Percentiles rank a stretch among this genome's conserved stretches.
phyloP scores from a whole-genome alignment of 2,797 vertebrate species.

The Dallia pectoralis region DNA sequence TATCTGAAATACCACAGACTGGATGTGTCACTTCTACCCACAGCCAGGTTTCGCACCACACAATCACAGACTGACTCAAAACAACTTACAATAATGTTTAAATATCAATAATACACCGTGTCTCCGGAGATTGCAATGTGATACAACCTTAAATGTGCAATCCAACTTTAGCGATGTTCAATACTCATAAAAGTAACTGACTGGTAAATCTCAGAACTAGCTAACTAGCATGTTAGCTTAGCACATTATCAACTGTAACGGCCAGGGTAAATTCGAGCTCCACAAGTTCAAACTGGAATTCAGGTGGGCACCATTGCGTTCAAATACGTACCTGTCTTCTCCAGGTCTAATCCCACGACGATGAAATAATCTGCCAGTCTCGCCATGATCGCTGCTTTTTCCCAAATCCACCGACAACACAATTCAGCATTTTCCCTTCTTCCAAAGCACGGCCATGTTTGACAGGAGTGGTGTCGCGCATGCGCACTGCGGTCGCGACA shows the following conservation, averaged over 20 bases:
- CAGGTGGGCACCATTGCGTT: slow-evolving; percentile 4
- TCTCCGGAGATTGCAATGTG: background rate
- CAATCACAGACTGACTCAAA: slow-evolving; percentile 32
- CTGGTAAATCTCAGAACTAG: slow-evolving; percentile 53
- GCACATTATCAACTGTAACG: slow-evolving; percentile 65
- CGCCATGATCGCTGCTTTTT: slow-evolving; percentile 85
- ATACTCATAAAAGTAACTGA: background rate
- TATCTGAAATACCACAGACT: slow-evolving; percentile 1
- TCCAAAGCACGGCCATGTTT: slow-evolving; percentile 95
- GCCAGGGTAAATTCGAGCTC: slow-evolving; percentile 61
- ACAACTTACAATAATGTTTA: slow-evolving; percentile 15
- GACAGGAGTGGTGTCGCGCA: slow-evolving; percentile 84
- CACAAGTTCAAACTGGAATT: slow-evolving; percentile 23
- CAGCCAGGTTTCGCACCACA: slow-evolving; percentile 73
- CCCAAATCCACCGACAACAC: slow-evolving; percentile 70
- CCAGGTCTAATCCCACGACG: slow-evolving; percentile 93
- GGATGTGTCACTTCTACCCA: slow-evolving; percentile 11
- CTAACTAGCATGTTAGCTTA: too few species aligned
- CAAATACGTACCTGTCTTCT: slow-evolving; percentile 87
- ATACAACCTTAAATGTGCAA: background rate
- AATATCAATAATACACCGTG: background rate
- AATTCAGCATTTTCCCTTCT: slow-evolving; percentile 93
- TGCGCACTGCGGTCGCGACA: slow-evolving; percentile 71
- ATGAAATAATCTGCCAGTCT: slow-evolving; percentile 96
- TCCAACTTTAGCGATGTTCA: background rate